phyloP scores from a whole-genome alignment of 2,888 invertebrate species.

The Ametastegia equiseti region DNA sequence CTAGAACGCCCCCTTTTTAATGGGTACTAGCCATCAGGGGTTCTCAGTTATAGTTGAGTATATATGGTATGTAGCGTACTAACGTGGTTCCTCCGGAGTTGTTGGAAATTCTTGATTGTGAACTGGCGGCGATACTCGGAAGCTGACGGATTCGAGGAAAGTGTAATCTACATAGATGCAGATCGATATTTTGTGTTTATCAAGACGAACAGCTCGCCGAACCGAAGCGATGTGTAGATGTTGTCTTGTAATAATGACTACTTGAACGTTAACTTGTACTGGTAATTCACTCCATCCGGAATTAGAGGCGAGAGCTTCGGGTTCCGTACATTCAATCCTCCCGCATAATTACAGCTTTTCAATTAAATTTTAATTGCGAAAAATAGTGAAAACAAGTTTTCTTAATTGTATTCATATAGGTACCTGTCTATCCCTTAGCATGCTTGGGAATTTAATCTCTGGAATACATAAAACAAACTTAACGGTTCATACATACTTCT shows the following conservation, averaged over 20 bases:
- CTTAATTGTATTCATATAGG: slow-evolving; percentile 44
- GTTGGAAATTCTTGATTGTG: too few species aligned
- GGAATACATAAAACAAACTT: slow-evolving; percentile 18
- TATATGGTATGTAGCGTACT: background rate
- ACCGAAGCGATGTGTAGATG: slow-evolving; percentile 16
- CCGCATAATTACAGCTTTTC: slow-evolving; percentile 47
- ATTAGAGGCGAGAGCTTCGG: slow-evolving; percentile 27
- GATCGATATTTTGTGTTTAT: slow-evolving; percentile 27
- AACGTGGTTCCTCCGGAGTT: background rate
- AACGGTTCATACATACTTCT: slow-evolving; percentile 3
- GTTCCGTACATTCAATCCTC: slow-evolving; percentile 43
- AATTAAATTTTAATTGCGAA: slow-evolving; percentile 48
- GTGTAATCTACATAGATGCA: background rate
- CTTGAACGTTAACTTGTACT: slow-evolving; percentile 6
- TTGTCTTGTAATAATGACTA: slow-evolving; percentile 13
- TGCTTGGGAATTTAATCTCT: slow-evolving; percentile 26
- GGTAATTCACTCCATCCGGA: slow-evolving; percentile 41
- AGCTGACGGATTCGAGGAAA: slow-evolving; percentile 12
- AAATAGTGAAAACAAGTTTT: slow-evolving; percentile 39
- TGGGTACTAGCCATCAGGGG: slow-evolving; percentile 42
- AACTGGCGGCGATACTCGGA: background rate
- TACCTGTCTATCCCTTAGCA: slow-evolving; percentile 21
- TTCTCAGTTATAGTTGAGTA: slow-evolving; percentile 35
- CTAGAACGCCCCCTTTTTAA: slow-evolving; percentile 49
- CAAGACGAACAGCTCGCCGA: slow-evolving; percentile 23